Evolutionary conservation across 2,888 invertebrate genomes (phyloP), one percentile per base, ranked within the genome.

Genomic region (Endomychus coccineus): DNA sequence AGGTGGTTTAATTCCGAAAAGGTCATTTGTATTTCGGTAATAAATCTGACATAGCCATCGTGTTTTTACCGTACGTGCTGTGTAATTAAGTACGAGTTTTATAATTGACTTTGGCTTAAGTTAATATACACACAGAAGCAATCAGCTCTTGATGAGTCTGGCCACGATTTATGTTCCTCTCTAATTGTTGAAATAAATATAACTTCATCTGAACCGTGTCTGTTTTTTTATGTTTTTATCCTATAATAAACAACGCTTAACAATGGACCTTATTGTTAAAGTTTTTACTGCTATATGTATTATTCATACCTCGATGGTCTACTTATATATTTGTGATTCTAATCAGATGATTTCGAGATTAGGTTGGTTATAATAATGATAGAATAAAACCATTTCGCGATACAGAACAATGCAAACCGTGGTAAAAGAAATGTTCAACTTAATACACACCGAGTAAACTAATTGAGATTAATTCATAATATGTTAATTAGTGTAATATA

Each of bases 171-270:
- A 45, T 44, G 40, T 49, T 34, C 34, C 35, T 34, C 28, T 48
- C 44, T 49, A 50, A 51, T 51, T 48, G 49, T 50, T 45, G 42
- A 48, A 50, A 48, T 49, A 51, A 46, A 51, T 53, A 53, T 51
- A 53, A 53, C 51, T 53, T 50, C 47, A 53, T 51, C 45, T 36
- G 39, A 42, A 35, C 36, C 21, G 14, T 40, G n/a, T n/a, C 24
- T 40, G 36, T 40, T 40, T 36, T 19, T 40, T 48, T 42, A 40
- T 42, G 44, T 47, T 48, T 36, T 36, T 36, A 25, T 36, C 22
- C 21, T 30, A 9, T 9, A n/a, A n/a, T n/a, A n/a, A n/a, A 44
- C 47, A 48, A 51, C 48, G 50, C 45, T 50, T 45, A 51, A 50
- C 52, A 52, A 52, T 51, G 51, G 48, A 45, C 43, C 45, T 42